Conservation (phyloP, 2,113 vertebrate genomes). For the Struthio camelus region DNA sequence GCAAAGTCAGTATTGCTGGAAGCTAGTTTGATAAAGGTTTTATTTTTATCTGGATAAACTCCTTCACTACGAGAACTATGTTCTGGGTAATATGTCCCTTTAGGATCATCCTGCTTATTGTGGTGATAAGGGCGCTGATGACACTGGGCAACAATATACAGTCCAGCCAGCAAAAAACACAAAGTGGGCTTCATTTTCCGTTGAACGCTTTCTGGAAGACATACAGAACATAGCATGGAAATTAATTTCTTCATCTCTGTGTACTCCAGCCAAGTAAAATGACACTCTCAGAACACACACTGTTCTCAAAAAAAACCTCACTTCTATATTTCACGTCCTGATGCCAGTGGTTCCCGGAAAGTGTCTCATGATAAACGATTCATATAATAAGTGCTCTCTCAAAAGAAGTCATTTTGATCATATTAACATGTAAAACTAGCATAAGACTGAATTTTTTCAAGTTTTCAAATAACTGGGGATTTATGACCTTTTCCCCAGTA, state of each 20-base stretch:
- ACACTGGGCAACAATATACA: not conserved
- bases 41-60: not conserved
- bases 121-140: not conserved
- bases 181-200: constrained; percentile 53
- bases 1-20: constrained; percentile 78
- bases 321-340: not conserved
- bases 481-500: not conserved
- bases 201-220: constrained; percentile 16
- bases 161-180: constrained; percentile 43
- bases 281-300: not conserved
- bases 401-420: not conserved
- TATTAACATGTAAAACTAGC: not conserved
- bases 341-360: not conserved
- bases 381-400: not conserved
- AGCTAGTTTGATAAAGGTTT: constrained; percentile 24
- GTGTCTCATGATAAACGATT: not conserved
- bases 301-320: not conserved
- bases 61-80: not conserved
- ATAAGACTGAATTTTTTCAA: not conserved
- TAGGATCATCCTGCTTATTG: not conserved
- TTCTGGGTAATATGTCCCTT: not conserved
- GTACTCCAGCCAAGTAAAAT: not conserved
- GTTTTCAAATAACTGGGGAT: not conserved
- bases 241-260: not conserved
- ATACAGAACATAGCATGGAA: not conserved